phyloP scores from a whole-genome alignment of 2,113 vertebrate species.

The Chunga burmeisteri region DNA sequence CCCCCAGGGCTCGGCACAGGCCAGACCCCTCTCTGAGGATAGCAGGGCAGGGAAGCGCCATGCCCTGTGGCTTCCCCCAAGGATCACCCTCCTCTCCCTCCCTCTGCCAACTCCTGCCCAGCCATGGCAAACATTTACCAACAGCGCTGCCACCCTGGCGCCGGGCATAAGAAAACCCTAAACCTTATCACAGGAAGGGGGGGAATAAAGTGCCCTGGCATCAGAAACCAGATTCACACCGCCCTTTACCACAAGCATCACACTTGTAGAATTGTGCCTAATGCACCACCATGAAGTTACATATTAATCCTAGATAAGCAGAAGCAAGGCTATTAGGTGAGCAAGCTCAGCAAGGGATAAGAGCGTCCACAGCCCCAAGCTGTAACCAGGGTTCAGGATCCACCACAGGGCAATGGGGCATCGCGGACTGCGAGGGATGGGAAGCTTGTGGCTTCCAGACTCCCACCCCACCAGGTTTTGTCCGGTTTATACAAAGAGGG shows the following conservation, averaged over 20 bases:
- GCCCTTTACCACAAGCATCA: neutral
- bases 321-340: constrained; percentile 40
- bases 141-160: accelerated
- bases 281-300: neutral
- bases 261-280: neutral
- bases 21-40: neutral
- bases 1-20: accelerated
- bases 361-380: neutral
- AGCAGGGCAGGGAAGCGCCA: accelerated
- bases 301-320: constrained; percentile 64
- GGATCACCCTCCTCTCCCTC: neutral
- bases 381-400: neutral
- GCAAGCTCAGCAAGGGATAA: constrained; percentile 38
- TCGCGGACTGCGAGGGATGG: accelerated
- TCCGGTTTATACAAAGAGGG: neutral
- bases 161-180: neutral
- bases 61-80: accelerated
- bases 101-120: neutral
- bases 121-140: neutral
- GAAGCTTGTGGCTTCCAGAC: neutral
- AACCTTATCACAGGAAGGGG: neutral
- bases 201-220: neutral
- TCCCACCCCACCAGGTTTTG: neutral
- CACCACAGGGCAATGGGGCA: neutral
- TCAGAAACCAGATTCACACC: neutral